A percentile compares a stretch with the other conserved stretches of the same genome.
phyloP scores from a whole-genome alignment of 2,797 vertebrate species.

The Falco novaeseelandiae region DNA sequence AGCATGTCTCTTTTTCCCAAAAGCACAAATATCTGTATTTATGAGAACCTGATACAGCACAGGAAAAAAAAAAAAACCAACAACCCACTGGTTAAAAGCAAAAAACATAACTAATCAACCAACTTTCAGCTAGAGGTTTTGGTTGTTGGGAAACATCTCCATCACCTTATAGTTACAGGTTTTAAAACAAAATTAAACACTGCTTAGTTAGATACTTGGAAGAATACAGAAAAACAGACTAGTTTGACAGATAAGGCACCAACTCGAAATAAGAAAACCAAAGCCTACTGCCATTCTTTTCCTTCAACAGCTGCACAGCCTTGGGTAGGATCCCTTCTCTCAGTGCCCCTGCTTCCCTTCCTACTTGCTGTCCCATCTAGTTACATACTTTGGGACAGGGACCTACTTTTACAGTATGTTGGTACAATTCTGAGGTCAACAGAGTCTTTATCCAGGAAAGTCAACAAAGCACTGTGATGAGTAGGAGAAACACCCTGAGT shows the following conservation, averaged over 20 bases:
- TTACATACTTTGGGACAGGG: not conserved
- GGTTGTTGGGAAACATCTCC: not conserved
- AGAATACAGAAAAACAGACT: not conserved
- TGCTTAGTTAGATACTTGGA: not conserved
- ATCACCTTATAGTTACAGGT: not conserved
- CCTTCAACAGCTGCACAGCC: not conserved
- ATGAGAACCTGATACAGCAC: not conserved
- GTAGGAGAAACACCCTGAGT: not conserved
- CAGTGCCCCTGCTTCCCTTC: not conserved
- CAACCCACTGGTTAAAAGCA: not conserved
- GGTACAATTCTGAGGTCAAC: not conserved
- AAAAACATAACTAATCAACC: not conserved
- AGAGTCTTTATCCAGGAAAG: not conserved
- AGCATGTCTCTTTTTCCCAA: not conserved
- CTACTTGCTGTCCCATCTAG: not conserved
- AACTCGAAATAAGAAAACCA: not conserved
- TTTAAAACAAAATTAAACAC: not conserved
- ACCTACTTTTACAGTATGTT: not conserved
- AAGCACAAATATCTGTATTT: not conserved
- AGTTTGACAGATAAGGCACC: not conserved
- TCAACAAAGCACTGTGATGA: not conserved
- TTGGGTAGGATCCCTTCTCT: not conserved
- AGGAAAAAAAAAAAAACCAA: not conserved
- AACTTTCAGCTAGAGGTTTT: not conserved
- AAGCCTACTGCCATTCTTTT: not conserved